Percentiles rank a stretch among this genome's conserved stretches.
phyloP scores from a whole-genome alignment of 1,140 invertebrate species.

The Lucilia cuprina region DNA sequence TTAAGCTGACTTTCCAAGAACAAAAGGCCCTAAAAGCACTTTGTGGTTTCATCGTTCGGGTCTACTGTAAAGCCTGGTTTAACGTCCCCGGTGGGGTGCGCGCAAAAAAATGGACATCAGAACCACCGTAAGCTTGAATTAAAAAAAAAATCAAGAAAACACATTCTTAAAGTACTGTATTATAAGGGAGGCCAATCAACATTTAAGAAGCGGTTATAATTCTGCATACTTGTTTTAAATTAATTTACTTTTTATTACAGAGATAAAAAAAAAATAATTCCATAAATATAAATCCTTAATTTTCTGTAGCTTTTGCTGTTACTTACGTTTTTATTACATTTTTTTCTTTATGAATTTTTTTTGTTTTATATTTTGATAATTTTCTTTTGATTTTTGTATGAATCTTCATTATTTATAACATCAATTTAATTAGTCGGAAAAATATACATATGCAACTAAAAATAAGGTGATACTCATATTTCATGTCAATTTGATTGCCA shows the following conservation, averaged over 20 bases:
- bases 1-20: too few relatives aligned
- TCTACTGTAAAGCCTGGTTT: too few relatives aligned
- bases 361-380: not conserved
- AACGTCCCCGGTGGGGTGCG: too few relatives aligned
- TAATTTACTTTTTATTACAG: constrained; percentile 31
- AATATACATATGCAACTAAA: not conserved
- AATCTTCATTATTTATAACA: constrained; percentile 32
- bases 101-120: too few relatives aligned
- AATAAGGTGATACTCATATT: constrained; percentile 33
- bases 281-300: constrained; percentile 18
- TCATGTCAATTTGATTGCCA: constrained; percentile 35
- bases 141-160: too few relatives aligned
- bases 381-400: not conserved
- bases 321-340: not conserved
- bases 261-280: constrained; percentile 25
- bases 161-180: too few relatives aligned
- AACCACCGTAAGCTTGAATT: too few relatives aligned
- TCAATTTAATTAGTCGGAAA: constrained; percentile 31
- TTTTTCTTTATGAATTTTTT: not conserved
- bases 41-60: too few relatives aligned
- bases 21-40: too few relatives aligned
- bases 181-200: too few relatives aligned
- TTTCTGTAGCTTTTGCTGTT: not conserved
- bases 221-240: constrained; percentile 14
- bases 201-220: not conserved